Percentiles rank a stretch among this genome's conserved stretches.
Conservation (phyloP, 1,140 invertebrate species). For the Chelonus insularis region DNA sequence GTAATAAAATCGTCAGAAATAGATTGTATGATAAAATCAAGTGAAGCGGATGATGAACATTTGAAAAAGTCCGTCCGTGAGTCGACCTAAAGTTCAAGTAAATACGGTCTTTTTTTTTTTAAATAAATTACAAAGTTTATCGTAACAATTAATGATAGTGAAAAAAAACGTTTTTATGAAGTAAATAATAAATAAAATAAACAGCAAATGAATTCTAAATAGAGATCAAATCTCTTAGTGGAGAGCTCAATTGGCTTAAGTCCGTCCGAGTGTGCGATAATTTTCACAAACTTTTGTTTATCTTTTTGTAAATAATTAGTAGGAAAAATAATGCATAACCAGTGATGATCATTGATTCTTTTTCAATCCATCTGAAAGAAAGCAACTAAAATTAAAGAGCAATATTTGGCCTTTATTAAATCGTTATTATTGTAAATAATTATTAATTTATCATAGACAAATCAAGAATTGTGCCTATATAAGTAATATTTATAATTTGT, state of each 20-base stretch:
- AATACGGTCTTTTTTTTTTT: slow-evolving; percentile 4
- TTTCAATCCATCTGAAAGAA: slow-evolving; percentile 4
- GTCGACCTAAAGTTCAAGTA: slow-evolving; percentile 2
- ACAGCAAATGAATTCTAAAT: slow-evolving; percentile 6
- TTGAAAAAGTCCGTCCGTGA: slow-evolving; percentile 1
- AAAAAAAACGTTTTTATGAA: slow-evolving; percentile 18
- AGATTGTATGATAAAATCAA: slow-evolving; percentile 10
- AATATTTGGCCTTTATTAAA: slow-evolving; percentile 4
- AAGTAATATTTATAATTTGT: not conserved
- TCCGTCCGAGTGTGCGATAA: slow-evolving; percentile 48
- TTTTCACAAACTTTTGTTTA: slow-evolving; percentile 10
- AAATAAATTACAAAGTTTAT: slow-evolving; percentile 13
- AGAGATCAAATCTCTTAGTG: not conserved
- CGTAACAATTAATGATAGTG: slow-evolving; percentile 9
- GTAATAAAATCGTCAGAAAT: slow-evolving; percentile 7
- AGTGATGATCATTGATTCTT: not conserved
- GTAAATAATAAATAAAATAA: slow-evolving; percentile 33
- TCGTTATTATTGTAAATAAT: slow-evolving; percentile 26
- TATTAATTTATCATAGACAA: slow-evolving; percentile 24
- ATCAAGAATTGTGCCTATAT: slow-evolving; percentile 19
- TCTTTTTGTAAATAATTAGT: slow-evolving; percentile 23
- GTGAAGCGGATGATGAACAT: slow-evolving; percentile 1
- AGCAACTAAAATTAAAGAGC: slow-evolving; percentile 1
- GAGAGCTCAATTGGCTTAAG: slow-evolving; percentile 45
- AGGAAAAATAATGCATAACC: not conserved